These are phyloP conservation scores for Telmatherina bonti DNA, from an alignment of 2,797 vertebrate species.

Conservation along the genomic window DNA sequence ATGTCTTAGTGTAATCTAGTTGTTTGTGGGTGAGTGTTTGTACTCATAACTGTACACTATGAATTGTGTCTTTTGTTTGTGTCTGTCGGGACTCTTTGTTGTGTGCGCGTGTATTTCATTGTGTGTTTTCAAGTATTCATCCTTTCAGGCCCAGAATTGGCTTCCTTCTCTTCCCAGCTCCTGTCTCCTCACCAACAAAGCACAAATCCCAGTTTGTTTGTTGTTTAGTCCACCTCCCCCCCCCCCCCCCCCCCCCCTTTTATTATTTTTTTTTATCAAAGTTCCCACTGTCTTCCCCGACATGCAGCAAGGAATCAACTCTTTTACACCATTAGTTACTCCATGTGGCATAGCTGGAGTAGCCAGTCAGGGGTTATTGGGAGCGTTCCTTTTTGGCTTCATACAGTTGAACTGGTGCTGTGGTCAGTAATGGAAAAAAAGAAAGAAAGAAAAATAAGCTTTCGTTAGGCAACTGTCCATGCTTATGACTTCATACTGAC, in stretches of 20 bases:
- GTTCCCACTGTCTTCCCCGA: conserved; percentile 36
- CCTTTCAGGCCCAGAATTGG: conserved; percentile 41
- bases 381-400: neutral
- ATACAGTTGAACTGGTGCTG: neutral
- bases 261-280: conserved; percentile 51
- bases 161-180: conserved; percentile 27
- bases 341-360: conserved; percentile 16
- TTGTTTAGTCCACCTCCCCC: conserved; percentile 56
- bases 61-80: conserved; percentile 4
- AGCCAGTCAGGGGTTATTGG: neutral
- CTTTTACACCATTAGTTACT: conserved; percentile 50
- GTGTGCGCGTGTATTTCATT: conserved; percentile 3
- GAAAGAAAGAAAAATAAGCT: neutral
- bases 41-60: neutral
- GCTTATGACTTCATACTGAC: too few species aligned
- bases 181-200: conserved; percentile 50
- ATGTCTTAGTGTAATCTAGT: neutral
- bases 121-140: conserved; percentile 48
- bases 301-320: conserved; percentile 27
- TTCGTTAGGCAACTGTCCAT: too few species aligned
- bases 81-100: conserved; percentile 4
- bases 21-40: conserved; percentile 6
- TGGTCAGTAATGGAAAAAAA: neutral
- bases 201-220: conserved; percentile 54
- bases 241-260: too few species aligned